These are phyloP conservation scores for Copidosoma aretas DNA, from an alignment of 2,888 invertebrate genomes.

Conservation along the genomic window DNA sequence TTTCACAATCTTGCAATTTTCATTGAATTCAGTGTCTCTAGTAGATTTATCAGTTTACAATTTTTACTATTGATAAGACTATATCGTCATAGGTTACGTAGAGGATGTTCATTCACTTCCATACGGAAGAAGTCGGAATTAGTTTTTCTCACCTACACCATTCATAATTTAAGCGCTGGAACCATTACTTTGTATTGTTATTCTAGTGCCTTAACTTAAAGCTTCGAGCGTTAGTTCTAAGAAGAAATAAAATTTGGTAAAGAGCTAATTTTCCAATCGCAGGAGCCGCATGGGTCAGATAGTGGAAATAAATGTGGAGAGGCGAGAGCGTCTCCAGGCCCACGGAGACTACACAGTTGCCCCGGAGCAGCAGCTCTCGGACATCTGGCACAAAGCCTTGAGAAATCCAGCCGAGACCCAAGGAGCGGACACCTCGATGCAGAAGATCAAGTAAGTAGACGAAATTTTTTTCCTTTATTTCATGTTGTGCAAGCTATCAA, in stretches of 20 bases:
- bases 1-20: no score
- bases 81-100: no score
- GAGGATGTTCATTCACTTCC: no score
- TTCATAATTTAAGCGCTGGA: no score
- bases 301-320: constrained; percentile 61
- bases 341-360: constrained; percentile 58
- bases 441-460: constrained; percentile 27
- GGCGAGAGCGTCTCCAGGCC: constrained; percentile 59
- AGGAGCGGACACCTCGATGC: constrained; percentile 16
- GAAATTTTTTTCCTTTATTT: background rate
- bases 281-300: constrained; percentile 55
- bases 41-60: no score
- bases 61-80: no score
- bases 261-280: constrained; percentile 5
- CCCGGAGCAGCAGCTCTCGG: constrained; percentile 59
- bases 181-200: no score
- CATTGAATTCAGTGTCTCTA: no score
- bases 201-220: no score
- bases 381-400: constrained; percentile 61
- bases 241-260: background rate
- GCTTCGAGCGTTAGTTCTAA: no score
- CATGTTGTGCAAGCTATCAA: background rate
- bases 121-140: no score
- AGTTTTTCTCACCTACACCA: no score
- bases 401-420: constrained; percentile 51